phyloP scores from a whole-genome alignment of 2,797 vertebrate genomes.

The Crocidura indochinensis region DNA sequence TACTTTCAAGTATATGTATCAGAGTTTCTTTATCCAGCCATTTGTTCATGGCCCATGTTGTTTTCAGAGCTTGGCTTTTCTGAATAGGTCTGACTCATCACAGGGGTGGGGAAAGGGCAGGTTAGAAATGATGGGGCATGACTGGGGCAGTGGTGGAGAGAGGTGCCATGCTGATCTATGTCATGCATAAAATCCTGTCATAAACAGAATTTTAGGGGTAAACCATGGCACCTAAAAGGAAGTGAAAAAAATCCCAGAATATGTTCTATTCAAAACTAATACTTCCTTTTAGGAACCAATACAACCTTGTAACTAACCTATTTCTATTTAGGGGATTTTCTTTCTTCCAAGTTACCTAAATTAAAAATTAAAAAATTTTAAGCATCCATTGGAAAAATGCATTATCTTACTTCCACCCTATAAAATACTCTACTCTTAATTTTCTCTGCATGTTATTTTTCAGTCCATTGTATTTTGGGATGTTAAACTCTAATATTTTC shows the following conservation, averaged over 20 bases:
- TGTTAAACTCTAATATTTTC: background rate
- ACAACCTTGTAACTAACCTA: background rate
- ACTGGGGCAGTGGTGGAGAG: no score
- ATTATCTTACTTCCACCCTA: background rate
- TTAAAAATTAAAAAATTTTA: constrained; percentile 42
- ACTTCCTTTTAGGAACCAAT: constrained; percentile 20
- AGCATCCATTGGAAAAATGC: background rate
- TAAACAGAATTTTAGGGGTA: no score
- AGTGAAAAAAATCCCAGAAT: background rate
- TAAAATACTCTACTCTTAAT: background rate
- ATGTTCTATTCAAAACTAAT: background rate
- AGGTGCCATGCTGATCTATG: no score
- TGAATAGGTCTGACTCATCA: no score
- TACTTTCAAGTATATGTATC: no score
- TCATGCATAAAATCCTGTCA: no score
- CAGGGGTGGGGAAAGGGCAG: no score
- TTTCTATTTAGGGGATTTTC: background rate
- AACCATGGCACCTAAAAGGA: no score
- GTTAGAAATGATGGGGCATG: no score
- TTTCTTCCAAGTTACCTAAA: constrained; percentile 4
- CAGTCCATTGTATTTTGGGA: background rate
- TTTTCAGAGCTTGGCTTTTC: no score
- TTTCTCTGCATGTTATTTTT: background rate
- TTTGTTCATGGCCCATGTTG: no score
- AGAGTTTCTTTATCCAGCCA: no score